phyloP scores from a whole-genome alignment of 2,797 vertebrate genomes.

The Coilia nasus region DNA sequence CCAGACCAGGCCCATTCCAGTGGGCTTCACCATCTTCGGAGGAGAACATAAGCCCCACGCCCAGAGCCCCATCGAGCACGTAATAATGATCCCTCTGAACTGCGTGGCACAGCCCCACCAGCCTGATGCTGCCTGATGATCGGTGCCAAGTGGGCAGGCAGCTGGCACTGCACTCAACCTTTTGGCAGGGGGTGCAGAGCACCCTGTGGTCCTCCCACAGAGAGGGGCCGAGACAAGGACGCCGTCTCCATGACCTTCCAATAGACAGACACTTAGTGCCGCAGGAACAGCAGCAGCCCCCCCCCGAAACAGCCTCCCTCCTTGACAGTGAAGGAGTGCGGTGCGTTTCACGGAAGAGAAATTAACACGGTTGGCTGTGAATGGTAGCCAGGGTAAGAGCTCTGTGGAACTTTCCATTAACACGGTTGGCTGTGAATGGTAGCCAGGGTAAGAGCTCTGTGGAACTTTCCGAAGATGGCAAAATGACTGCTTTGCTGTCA shows the following conservation, averaged over 20 bases:
- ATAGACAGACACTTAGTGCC: conserved; percentile 1
- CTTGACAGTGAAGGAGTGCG: neutral
- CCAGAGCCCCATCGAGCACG: too few species aligned
- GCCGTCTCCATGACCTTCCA: neutral
- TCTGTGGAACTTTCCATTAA: neutral
- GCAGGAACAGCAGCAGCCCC: neutral
- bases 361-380: neutral
- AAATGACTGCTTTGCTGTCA: neutral
- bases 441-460: neutral
- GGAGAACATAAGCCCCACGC: too few species aligned
- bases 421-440: neutral
- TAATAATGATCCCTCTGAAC: too few species aligned
- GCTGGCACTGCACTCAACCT: conserved; percentile 38
- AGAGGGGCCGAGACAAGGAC: conserved; percentile 17
- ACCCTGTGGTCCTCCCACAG: conserved; percentile 4
- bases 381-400: neutral
- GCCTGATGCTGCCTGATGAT: neutral
- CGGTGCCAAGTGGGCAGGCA: conserved; percentile 43
- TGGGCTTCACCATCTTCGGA: neutral
- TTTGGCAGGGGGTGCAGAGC: neutral
- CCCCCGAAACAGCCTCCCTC: neutral
- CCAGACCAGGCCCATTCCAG: neutral
- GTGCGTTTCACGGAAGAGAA: neutral
- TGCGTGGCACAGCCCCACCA: too few species aligned
- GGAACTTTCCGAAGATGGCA: neutral